Percentiles rank a stretch among this genome's conserved stretches.
Conservation (phyloP, 1,140 invertebrate species). For the Brachionus asplanchnoidis region DNA sequence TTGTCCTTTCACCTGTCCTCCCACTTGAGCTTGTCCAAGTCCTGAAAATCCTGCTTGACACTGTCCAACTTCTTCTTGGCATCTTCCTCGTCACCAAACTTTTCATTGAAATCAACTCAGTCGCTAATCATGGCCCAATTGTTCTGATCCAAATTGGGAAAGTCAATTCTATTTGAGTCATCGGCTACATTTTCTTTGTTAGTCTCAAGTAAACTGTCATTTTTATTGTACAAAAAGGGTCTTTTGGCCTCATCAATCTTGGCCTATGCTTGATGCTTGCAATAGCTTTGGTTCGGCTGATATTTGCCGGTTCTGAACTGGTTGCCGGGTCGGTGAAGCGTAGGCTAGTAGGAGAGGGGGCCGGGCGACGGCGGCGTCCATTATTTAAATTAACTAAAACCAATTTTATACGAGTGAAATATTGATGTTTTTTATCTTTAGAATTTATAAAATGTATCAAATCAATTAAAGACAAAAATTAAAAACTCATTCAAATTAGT, state of each 20-base stretch:
- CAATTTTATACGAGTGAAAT: neutral
- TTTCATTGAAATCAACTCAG: constrained; percentile 7
- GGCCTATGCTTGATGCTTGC: neutral
- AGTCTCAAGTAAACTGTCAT: neutral
- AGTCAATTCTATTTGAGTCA: neutral
- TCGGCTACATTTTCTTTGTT: neutral
- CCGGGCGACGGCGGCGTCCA: neutral
- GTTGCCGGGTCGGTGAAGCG: neutral
- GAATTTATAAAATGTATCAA: too few relatives aligned
- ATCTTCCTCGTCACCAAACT: neutral
- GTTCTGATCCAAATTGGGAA: neutral
- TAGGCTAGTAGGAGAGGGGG: neutral
- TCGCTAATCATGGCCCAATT: constrained; percentile 17
- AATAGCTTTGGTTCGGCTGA: neutral
- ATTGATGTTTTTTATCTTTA: neutral
- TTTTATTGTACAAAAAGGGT: constrained; percentile 17
- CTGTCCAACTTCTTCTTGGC: neutral
- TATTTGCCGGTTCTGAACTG: neutral
- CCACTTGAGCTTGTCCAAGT: neutral
- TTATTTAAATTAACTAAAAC: neutral
- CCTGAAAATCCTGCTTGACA: neutral
- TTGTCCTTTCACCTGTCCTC: neutral
- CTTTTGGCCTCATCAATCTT: neutral
- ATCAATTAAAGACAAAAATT: too few relatives aligned
- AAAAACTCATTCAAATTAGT: neutral